Base-by-base conservation (phyloP, 2,797 vertebrate genomes). In the Sebastes variabilis region DNA sequence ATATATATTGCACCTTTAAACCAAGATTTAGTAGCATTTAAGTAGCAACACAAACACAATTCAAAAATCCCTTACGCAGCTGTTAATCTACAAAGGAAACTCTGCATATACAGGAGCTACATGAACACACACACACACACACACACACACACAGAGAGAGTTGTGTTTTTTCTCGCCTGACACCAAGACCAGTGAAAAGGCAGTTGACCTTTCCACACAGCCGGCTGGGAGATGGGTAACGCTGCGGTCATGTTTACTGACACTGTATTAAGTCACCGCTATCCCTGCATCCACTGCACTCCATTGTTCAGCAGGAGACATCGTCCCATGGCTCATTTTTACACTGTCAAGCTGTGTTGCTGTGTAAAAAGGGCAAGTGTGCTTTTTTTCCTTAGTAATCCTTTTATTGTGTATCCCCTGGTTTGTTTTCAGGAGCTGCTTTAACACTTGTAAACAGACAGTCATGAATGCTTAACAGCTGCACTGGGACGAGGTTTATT, bases 201-300 rank as follows among this genome's bases (percentile, higher is more conserved):
- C 88, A 89, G 84, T 83, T 91, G 92, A 95, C 91, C 92, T 92
- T 89, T 93, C 24, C 78, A 77, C 70, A 65, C 71, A 84, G 86
- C 77, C 54, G 58, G 85, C 90, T 86, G 80, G 85, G 90, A 94
- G 91, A 89, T 64, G 75, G 88, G 87, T 77, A 73, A 88, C 61
- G 34, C 79, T 73, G 88, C 69, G 77, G 84, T 88, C 79, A 75
- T 76, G 82, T 90, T 89, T 87, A 82, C 87, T 72, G 78, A 89
- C 87, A 82, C 80, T 81, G 85, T 84, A 81, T 82, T 81, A 84
- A 83, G 74, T 85, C 86, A 79, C 81, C 61, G 36, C 84, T 2
- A 22, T 80, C 75, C 49, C 78, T 60, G 59, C 65, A 36, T 75
- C 71, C 61, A 68, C 76, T 65, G 38, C 58, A 2, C 34, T 42